phyloP scores from a whole-genome alignment of 2,113 vertebrate species.

The Coptodon bakossiorum region DNA sequence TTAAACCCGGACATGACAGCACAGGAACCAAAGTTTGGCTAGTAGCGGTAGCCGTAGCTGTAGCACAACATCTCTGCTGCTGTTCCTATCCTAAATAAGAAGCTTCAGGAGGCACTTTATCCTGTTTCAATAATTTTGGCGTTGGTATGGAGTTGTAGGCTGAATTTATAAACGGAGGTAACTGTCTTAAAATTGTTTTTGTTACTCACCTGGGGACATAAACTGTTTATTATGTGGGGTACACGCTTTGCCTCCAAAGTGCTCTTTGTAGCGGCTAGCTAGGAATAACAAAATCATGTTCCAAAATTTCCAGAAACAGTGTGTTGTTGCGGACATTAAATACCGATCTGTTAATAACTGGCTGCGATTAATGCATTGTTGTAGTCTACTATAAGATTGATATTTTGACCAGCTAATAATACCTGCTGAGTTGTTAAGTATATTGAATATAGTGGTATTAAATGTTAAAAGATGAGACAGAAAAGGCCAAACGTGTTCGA shows the following conservation, averaged over 20 bases:
- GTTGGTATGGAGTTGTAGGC: slow-evolving; percentile 23
- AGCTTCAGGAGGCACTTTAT: not conserved
- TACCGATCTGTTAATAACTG: not conserved
- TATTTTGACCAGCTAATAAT: not conserved
- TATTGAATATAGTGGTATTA: not conserved
- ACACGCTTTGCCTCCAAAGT: not conserved
- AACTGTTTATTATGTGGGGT: not conserved
- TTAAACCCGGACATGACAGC: slow-evolving; percentile 33
- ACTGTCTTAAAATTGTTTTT: not conserved
- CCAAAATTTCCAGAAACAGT: not conserved
- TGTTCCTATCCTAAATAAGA: not conserved
- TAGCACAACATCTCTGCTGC: not conserved
- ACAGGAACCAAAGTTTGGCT: slow-evolving; percentile 32
- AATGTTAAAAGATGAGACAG: not conserved
- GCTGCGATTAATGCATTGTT: not conserved
- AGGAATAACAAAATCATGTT: not conserved
- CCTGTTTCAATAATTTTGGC: not conserved
- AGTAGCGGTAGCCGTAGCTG: not conserved
- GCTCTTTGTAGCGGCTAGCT: not conserved
- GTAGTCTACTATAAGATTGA: not conserved
- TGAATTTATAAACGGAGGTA: not conserved
- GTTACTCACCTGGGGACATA: not conserved
- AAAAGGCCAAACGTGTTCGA: not conserved
- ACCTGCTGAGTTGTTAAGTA: not conserved
- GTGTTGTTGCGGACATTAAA: not conserved